These are phyloP conservation scores for Agrilus mali DNA, from an alignment of 2,888 invertebrate genomes.

Conservation along the genomic window DNA sequence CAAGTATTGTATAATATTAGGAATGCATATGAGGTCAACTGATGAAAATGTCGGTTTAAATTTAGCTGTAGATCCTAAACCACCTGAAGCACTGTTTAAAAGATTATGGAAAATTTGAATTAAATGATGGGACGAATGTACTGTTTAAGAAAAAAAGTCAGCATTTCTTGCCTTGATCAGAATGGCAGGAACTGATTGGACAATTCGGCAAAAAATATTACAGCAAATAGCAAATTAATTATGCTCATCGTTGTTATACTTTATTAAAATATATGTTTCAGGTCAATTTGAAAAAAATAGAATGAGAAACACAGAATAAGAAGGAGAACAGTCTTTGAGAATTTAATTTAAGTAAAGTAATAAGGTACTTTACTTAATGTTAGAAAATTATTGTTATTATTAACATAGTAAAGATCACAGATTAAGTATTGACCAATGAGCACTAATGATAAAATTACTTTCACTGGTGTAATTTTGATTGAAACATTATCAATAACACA, in stretches of 20 bases:
- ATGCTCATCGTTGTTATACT: neutral
- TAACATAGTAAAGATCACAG: too few species aligned
- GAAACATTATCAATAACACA: too few species aligned
- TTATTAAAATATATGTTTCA: too few species aligned
- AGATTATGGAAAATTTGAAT: conserved; percentile 89
- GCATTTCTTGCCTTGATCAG: conserved; percentile 76
- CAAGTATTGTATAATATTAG: conserved; percentile 73
- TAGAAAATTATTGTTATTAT: too few species aligned
- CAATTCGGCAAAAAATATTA: conserved; percentile 75
- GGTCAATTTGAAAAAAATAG: too few species aligned
- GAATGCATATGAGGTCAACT: conserved; percentile 80
- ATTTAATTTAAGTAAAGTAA: too few species aligned
- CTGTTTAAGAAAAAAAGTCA: conserved; percentile 81
- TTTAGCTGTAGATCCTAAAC: conserved; percentile 74
- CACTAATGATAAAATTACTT: too few species aligned
- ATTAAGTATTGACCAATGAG: too few species aligned
- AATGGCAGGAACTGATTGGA: conserved; percentile 87
- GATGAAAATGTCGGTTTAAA: conserved; percentile 75
- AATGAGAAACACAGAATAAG: too few species aligned
- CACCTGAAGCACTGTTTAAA: conserved; percentile 81
- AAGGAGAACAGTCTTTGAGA: too few species aligned
- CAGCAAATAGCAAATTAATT: conserved; percentile 50
- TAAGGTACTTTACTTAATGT: too few species aligned
- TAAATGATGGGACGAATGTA: conserved; percentile 86
- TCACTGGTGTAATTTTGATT: too few species aligned